A percentile compares a stretch with the other conserved stretches of the same genome.
These are phyloP conservation scores for Anoplophora glabripennis DNA, from an alignment of 1,140 invertebrate genomes.

Conservation along the genomic window DNA sequence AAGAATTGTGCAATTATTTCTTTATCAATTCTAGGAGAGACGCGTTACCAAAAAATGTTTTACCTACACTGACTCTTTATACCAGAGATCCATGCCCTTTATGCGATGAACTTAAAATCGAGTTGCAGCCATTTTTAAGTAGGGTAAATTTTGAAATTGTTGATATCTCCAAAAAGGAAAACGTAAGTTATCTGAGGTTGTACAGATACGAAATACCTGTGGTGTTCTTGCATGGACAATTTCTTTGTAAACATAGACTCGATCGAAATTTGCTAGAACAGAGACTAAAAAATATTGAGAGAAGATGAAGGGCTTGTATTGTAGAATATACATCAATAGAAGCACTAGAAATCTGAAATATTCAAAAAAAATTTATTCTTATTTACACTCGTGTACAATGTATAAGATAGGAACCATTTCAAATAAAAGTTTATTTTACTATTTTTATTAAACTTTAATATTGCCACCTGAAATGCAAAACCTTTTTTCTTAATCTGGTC, in stretches of 20 bases:
- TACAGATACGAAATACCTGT: constrained; percentile 86
- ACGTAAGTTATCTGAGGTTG: constrained; percentile 68
- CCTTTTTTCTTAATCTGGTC: no score
- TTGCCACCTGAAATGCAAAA: no score
- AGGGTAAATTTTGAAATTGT: constrained; percentile 63
- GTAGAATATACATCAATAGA: no score
- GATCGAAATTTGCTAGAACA: constrained; percentile 56
- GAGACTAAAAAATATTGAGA: constrained; percentile 45
- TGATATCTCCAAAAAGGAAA: constrained; percentile 71
- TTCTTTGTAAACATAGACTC: constrained; percentile 78
- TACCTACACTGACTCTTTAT: constrained; percentile 69
- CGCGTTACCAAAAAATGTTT: constrained; percentile 19
- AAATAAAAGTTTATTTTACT: no score
- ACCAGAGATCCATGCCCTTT: constrained; percentile 79
- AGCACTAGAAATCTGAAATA: no score
- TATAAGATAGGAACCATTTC: no score
- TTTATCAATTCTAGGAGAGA: no score
- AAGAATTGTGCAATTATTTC: no score
- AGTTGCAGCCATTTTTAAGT: constrained; percentile 60
- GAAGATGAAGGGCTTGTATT: background rate
- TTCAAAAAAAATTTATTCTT: no score
- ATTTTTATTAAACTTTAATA: no score
- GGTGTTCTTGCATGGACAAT: constrained; percentile 78
- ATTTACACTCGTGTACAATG: no score
- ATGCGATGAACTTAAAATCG: constrained; percentile 75